Base-by-base conservation (phyloP, 2,797 vertebrate genomes). In the Pagetopsis macropterus region DNA sequence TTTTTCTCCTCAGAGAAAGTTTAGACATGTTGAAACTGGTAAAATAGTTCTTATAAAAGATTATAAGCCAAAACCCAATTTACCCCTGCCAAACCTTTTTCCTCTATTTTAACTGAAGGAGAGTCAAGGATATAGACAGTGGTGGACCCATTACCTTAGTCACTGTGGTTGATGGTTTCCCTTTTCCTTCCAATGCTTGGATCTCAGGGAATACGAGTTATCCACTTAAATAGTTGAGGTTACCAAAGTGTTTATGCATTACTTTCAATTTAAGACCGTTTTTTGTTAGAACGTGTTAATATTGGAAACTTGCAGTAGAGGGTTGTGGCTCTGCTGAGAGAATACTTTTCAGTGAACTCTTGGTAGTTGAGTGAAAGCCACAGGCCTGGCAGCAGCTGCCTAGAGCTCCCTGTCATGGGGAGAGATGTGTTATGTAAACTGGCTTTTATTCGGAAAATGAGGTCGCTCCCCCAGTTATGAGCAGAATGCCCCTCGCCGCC, bases 401-500 rank as follows among this genome's bases (percentile, higher is more conserved):
- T 81, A 54, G 54, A 40, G 76, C 81, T 88, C 82, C 85, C 84
- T 78, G 89, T 87, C 88, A 88, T 82, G 82, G 87, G 74, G 82
- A 88, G 86, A 87, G 91, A 91, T 87, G 90, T 90, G 91, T 93
- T 93, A 93, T 92, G 91, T 94, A 94, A 95, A 94, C 90, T 86
- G 68, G 74, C 84, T 90, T 86, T 93, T 87, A 92, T 92, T 91
- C 56, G 78, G 91, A 89, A 88, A 92, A 93, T 87, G 76, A 90
- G 91, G 91, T 93, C 88, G 87, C 84, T 87, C 85, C 86, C 82
- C 79, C 69, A 85, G 91, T 93, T 89, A 92, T 94, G 91, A 92
- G 79, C 87, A 91, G 88, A 92, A 92, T 90, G 85, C 81, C 84
- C 81, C 83, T 83, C 51, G 11, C 84, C 85, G 84, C 84, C 75